Conservation (phyloP, 2,113 vertebrate species). For the Scolopax mira region DNA sequence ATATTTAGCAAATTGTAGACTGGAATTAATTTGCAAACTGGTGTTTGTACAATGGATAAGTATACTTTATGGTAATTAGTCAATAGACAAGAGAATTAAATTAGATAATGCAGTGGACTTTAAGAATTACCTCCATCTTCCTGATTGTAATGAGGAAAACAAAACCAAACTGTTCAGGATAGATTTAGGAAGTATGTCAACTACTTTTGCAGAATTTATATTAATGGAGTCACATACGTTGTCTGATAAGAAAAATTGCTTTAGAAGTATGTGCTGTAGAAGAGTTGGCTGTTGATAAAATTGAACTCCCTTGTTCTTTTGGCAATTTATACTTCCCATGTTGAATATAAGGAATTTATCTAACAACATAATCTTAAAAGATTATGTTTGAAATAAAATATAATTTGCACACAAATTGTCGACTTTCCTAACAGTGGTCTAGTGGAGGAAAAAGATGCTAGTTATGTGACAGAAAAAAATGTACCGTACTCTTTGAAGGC, state of each 20-base stretch:
- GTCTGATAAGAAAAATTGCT: not conserved
- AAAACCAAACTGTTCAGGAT: not conserved
- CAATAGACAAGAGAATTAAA: not conserved
- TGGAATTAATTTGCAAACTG: not conserved
- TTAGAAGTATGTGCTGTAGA: not conserved
- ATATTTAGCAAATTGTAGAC: not conserved
- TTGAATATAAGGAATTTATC: not conserved
- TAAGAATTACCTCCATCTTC: not conserved
- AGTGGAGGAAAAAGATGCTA: not conserved
- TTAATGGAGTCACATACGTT: not conserved
- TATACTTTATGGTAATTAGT: not conserved
- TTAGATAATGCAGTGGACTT: not conserved
- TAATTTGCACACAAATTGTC: not conserved
- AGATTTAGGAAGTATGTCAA: not conserved
- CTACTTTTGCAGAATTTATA: not conserved
- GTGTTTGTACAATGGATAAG: not conserved
- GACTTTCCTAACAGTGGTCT: not conserved
- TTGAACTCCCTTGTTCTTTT: not conserved
- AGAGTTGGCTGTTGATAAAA: not conserved
- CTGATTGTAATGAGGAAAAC: not conserved
- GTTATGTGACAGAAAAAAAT: not conserved
- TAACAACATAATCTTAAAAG: not conserved
- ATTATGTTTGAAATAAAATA: slow-evolving; percentile 1
- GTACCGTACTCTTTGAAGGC: not conserved
- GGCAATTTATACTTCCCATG: not conserved